Conservation (phyloP, 64 coral and sea anemone genomes). For the Montipora cactus region DNA sequence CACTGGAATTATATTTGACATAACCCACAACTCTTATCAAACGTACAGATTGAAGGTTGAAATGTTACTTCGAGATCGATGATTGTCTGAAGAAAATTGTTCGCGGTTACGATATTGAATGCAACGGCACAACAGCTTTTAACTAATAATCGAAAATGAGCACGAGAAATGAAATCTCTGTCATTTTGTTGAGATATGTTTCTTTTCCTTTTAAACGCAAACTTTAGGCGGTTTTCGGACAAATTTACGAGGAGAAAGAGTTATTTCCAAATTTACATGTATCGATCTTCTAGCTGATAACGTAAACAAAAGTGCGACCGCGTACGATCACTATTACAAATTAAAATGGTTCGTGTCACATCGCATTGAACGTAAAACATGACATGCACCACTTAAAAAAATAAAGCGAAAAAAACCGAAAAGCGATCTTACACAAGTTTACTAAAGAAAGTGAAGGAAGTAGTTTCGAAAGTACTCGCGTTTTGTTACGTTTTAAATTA, state of each 20-base stretch:
- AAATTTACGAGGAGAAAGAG: too few species aligned
- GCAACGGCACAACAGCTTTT: background rate
- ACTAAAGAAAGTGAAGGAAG: constrained; percentile 11
- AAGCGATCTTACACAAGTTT: background rate
- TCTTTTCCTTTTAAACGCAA: background rate
- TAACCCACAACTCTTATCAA: too few species aligned
- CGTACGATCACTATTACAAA: background rate
- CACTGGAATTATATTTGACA: too few species aligned
- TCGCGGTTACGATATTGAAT: background rate
- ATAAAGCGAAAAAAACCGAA: background rate
- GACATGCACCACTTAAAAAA: background rate
- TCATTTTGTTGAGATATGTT: background rate
- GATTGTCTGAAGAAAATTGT: background rate
- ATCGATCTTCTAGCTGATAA: background rate
- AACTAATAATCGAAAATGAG: background rate
- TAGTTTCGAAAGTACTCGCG: background rate
- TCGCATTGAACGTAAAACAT: background rate
- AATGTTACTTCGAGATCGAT: too few species aligned
- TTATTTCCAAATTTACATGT: background rate
- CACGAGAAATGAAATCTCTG: background rate
- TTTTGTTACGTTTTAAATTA: background rate
- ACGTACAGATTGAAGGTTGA: too few species aligned
- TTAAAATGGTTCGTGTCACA: background rate
- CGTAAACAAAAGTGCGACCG: constrained; percentile 26
- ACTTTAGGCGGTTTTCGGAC: background rate